Conservation (phyloP, 2,888 invertebrate genomes). For the Cryptocephalus primarius region DNA sequence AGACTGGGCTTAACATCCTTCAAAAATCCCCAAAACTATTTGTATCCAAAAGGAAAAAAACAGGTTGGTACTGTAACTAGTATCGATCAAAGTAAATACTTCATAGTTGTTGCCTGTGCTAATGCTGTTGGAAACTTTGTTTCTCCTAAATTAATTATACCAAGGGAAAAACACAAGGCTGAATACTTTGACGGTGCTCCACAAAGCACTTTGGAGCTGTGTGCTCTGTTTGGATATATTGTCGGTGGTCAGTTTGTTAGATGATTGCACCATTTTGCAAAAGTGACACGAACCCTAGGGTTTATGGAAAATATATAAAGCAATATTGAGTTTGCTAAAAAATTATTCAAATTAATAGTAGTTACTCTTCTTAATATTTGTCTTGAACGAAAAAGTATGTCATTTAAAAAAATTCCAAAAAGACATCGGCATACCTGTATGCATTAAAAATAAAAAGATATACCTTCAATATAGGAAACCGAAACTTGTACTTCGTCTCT, state of each 20-base stretch:
- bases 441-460: no score
- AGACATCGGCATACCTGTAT: no score
- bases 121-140: not conserved
- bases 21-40: not conserved
- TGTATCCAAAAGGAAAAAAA: not conserved
- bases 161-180: not conserved
- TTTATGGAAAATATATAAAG: no score
- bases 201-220: not conserved
- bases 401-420: no score
- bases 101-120: not conserved
- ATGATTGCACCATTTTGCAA: not conserved
- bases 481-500: no score
- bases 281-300: no score
- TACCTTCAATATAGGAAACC: no score
- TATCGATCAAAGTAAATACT: no score
- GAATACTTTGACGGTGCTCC: not conserved
- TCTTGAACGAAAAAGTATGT: no score
- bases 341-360: no score
- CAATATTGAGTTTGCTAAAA: no score
- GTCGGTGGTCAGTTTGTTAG: not conserved
- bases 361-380: no score
- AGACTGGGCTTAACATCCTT: not conserved
- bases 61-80: not conserved
- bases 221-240: not conserved
- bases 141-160: not conserved